These are phyloP conservation scores for Thamnophis elegans DNA, from an alignment of 2,797 vertebrate species.

Conservation along the genomic window DNA sequence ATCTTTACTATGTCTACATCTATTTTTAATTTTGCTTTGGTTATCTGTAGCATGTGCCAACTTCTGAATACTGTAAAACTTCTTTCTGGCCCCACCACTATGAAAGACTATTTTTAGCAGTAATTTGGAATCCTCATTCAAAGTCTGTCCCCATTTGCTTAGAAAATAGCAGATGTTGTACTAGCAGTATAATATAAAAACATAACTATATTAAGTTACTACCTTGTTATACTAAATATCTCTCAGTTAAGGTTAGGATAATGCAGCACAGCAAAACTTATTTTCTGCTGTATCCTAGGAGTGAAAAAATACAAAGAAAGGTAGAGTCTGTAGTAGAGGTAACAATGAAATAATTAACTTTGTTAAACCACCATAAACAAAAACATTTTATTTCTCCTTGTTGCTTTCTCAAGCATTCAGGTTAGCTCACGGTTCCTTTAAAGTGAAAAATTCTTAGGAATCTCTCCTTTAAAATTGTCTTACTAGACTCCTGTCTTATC, in stretches of 20 bases:
- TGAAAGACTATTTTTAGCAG: slow-evolving; percentile 38
- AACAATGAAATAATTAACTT: not conserved
- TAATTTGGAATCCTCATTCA: slow-evolving; percentile 52
- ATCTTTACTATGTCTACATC: slow-evolving; percentile 46
- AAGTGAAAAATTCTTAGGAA: not conserved
- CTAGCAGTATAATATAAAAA: not conserved
- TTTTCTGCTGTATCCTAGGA: slow-evolving; percentile 15
- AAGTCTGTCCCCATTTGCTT: slow-evolving; percentile 53
- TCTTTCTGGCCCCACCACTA: not conserved
- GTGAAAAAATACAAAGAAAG: slow-evolving; percentile 34
- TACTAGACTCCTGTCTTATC: not conserved
- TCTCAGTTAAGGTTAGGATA: slow-evolving; percentile 41
- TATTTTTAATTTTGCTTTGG: slow-evolving; percentile 54
- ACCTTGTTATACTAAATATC: slow-evolving; percentile 42
- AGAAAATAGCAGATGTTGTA: slow-evolving; percentile 34
- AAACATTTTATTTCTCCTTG: not conserved
- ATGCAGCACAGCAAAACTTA: slow-evolving; percentile 46
- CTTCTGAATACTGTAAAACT: slow-evolving; percentile 52
- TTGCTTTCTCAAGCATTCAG: not conserved
- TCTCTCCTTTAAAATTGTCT: not conserved
- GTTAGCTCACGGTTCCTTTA: not conserved
- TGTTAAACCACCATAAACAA: not conserved
- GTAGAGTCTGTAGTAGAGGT: slow-evolving; percentile 38
- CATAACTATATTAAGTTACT: slow-evolving; percentile 24
- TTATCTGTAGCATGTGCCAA: slow-evolving; percentile 52